phyloP scores from a whole-genome alignment of 2,888 invertebrate species.

The Zootermopsis nevadensis region DNA sequence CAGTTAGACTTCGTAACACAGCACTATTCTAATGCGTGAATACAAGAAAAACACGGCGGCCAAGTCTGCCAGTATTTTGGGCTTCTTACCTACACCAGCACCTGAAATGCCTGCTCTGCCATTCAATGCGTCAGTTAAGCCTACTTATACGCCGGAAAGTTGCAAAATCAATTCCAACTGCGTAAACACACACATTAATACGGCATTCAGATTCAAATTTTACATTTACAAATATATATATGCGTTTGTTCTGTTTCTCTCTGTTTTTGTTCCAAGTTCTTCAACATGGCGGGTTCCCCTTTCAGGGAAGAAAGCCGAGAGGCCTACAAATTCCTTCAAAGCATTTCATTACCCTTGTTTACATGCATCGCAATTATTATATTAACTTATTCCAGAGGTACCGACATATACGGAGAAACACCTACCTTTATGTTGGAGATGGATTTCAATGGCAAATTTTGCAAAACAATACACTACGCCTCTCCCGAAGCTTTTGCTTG shows the following conservation, averaged over 20 bases:
- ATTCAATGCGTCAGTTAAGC: not conserved
- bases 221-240: constrained; percentile 39
- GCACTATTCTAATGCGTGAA: too few species aligned
- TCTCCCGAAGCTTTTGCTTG: constrained; percentile 58
- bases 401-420: constrained; percentile 56
- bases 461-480: constrained; percentile 61
- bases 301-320: constrained; percentile 61
- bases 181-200: constrained; percentile 35
- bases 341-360: constrained; percentile 52
- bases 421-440: constrained; percentile 61
- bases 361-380: constrained; percentile 50
- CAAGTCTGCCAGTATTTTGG: too few species aligned
- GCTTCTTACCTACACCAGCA: too few species aligned
- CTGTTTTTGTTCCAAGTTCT: constrained; percentile 53
- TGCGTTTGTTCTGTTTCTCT: constrained; percentile 46
- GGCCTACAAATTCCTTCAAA: constrained; percentile 59
- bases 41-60: too few species aligned
- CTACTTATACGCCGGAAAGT: constrained; percentile 48
- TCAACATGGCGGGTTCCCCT: constrained; percentile 66
- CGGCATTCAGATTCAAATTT: constrained; percentile 44
- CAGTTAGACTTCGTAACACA: too few species aligned
- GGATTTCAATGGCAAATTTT: constrained; percentile 59
- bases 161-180: constrained; percentile 39
- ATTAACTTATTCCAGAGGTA: constrained; percentile 54
- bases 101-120: not conserved